phyloP scores from a whole-genome alignment of 2,888 invertebrate genomes.

The Eupithecia subumbrata region DNA sequence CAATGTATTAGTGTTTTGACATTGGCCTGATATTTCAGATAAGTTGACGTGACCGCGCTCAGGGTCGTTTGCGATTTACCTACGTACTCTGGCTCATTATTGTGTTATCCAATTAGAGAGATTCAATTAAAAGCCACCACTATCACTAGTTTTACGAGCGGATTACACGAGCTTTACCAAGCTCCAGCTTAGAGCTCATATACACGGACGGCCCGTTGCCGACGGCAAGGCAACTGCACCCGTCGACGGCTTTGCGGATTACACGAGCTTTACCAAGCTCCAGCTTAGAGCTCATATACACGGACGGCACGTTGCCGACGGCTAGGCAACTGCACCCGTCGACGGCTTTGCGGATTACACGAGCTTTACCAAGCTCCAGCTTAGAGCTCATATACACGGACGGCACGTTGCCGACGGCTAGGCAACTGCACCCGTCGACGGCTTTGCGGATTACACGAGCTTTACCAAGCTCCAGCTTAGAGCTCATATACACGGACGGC shows the following conservation, averaged over 20 bases:
- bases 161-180: not conserved
- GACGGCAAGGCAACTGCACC: too few species aligned
- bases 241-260: not conserved
- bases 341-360: not conserved
- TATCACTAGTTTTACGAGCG: slow-evolving; percentile 12
- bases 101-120: slow-evolving; percentile 14
- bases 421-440: too few species aligned
- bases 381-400: not conserved
- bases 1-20: not conserved
- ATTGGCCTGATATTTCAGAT: not conserved
- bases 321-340: too few species aligned
- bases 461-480: not conserved
- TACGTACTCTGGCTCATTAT: not conserved
- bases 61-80: not conserved
- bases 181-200: not conserved
- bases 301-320: too few species aligned
- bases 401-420: too few species aligned
- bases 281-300: not conserved
- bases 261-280: not conserved
- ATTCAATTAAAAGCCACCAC: slow-evolving; percentile 5
- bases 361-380: not conserved
- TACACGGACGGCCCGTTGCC: too few species aligned
- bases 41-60: not conserved
- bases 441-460: not conserved
- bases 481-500: too few species aligned